Evolutionary conservation across 2,797 vertebrate genomes (phyloP).

Genomic region (Kryptolebias ocellatus): DNA sequence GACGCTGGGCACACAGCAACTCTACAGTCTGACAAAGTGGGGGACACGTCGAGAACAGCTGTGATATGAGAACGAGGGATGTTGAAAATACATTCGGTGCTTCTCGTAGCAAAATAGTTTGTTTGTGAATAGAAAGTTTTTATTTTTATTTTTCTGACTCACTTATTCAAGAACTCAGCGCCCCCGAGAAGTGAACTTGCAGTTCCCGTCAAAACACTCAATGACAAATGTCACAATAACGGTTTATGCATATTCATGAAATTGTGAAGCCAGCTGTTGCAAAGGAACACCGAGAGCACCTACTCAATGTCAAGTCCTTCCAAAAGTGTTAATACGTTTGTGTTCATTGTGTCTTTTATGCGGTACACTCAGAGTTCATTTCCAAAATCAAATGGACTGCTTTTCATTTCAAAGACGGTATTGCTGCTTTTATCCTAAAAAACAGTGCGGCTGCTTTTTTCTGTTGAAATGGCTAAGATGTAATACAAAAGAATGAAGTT

Average conservation of each 20-base stretch:
- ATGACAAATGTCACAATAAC: slow-evolving; percentile 60
- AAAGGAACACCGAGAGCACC: slow-evolving; percentile 54
- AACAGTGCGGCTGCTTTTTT: too few species aligned
- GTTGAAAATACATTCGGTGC: not conserved
- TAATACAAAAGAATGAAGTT: too few species aligned
- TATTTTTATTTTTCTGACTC: slow-evolving; percentile 3
- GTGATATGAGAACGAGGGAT: not conserved
- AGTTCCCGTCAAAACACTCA: slow-evolving; percentile 53
- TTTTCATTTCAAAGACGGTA: too few species aligned
- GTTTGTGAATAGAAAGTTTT: slow-evolving; percentile 14
- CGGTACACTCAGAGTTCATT: slow-evolving; percentile 10
- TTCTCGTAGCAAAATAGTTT: slow-evolving; percentile 14
- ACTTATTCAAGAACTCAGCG: slow-evolving; percentile 15
- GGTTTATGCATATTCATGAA: slow-evolving; percentile 69
- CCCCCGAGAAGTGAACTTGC: slow-evolving; percentile 58
- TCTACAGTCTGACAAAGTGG: slow-evolving; percentile 9
- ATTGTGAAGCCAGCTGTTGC: slow-evolving; percentile 68
- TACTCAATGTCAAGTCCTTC: slow-evolving; percentile 58
- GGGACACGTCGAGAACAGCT: slow-evolving; percentile 6
- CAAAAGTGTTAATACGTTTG: slow-evolving; percentile 44
- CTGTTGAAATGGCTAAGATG: too few species aligned
- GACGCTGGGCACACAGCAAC: slow-evolving; percentile 11
- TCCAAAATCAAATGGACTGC: not conserved
- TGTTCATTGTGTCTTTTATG: slow-evolving; percentile 13
- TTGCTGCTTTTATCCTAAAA: too few species aligned